These are phyloP conservation scores for Schizotus pectinicornis DNA, from an alignment of 2,888 invertebrate species.

Conservation along the genomic window DNA sequence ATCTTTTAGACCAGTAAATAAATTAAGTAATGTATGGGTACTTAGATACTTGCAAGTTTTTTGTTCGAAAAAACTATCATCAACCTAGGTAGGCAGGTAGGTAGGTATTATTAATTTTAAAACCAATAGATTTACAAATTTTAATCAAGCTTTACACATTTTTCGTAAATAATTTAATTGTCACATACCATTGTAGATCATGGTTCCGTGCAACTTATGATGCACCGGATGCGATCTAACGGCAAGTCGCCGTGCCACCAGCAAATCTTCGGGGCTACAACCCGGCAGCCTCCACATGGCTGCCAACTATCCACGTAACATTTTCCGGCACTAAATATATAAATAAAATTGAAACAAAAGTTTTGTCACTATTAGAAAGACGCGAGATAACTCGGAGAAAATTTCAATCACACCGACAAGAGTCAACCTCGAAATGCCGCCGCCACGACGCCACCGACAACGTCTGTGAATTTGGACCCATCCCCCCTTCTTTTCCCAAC, in stretches of 20 bases:
- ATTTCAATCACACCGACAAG: not conserved
- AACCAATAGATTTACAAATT: not conserved
- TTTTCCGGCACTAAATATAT: slow-evolving; percentile 24
- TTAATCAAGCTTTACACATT: not conserved
- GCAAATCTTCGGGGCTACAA: slow-evolving; percentile 57
- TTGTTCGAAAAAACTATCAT: too few species aligned
- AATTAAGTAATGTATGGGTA: too few species aligned
- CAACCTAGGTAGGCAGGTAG: too few species aligned
- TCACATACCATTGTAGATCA: slow-evolving; percentile 63
- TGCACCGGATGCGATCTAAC: slow-evolving; percentile 59
- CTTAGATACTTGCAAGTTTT: too few species aligned
- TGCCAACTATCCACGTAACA: slow-evolving; percentile 45
- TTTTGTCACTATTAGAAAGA: too few species aligned
- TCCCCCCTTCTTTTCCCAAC: slow-evolving; percentile 16
- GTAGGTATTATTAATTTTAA: not conserved
- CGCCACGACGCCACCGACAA: not conserved
- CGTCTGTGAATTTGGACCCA: slow-evolving; percentile 1
- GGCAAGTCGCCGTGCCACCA: slow-evolving; percentile 56
- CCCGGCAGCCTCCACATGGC: slow-evolving; percentile 60
- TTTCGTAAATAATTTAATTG: not conserved
- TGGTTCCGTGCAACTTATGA: slow-evolving; percentile 60
- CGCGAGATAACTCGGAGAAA: not conserved
- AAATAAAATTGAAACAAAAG: slow-evolving; percentile 1
- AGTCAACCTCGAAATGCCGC: too few species aligned
- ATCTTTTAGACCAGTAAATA: too few species aligned